Evolutionary conservation across 1,140 invertebrate genomes (phyloP), one percentile per base, ranked within the genome.

Genomic region (Megathymus violae): DNA sequence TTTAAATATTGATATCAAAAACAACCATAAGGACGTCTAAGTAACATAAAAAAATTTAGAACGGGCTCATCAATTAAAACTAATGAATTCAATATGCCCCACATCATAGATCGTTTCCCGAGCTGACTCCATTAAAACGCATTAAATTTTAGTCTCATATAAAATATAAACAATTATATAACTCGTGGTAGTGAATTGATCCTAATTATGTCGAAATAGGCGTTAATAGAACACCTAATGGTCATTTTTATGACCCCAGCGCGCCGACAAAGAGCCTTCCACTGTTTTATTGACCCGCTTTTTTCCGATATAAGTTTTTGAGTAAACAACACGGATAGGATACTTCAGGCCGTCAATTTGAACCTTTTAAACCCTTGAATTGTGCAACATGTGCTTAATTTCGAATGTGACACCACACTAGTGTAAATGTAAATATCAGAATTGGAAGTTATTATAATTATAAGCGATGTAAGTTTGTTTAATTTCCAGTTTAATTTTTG

Each of bases 161-260:
- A 76, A 80, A 81, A 80, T 66, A 84, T 76, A 83, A 86, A 82
- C 80, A 78, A 81, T 80, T 77, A 82, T 78, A 84, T 70, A 80
- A 81, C 72, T 67, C 69, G 70, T 67, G 68, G 71, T 68, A 74
- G 73, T 76, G 82, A 76, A 87, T 85, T 80, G 79, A 63, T 88
- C 79, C 83, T 88, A 89, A 89, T 89, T 84, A 87, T 88, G 85
- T 85, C 80, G 80, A 87, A 88, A 88, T 79, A 89, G 87, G 85
- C 82, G 87, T 84, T 89, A 89, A 89, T 89, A 88, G 74, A 77
- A 87, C 78, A 81, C 74, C 75, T 88, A 88, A 89, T 88, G 76
- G 84, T 56, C 66, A 72, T 64, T 81, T 89, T 89, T 89, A 88
- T 71, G 78, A 75, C 74, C 65, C 61, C 61, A 61, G 69, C 51